These are phyloP conservation scores for Spinus pinus DNA, from an alignment of 2,797 vertebrate species.

Conservation along the genomic window DNA sequence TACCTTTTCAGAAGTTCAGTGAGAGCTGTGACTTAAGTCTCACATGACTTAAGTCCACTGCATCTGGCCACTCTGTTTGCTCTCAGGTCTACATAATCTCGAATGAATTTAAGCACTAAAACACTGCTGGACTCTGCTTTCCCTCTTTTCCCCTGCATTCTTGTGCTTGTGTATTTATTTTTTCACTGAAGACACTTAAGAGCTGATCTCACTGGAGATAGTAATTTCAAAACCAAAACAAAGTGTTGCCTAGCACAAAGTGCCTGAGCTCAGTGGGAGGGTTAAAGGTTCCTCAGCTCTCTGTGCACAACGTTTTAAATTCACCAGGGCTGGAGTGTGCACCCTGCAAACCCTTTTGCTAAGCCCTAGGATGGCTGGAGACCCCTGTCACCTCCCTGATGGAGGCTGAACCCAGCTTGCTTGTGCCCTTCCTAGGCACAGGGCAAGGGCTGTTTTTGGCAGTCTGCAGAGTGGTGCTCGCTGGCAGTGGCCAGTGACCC, in stretches of 20 bases:
- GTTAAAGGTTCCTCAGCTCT: neutral
- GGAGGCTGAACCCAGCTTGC: neutral
- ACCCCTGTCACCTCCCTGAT: neutral
- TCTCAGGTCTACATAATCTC: neutral
- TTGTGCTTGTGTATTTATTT: neutral
- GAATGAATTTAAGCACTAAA: neutral
- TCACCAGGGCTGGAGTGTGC: neutral
- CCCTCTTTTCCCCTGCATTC: neutral
- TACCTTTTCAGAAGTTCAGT: conserved; percentile 21
- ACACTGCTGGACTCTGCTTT: neutral
- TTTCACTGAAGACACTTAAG: conserved; percentile 5
- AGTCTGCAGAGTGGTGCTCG: neutral
- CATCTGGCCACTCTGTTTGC: neutral
- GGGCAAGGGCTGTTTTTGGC: neutral
- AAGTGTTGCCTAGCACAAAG: neutral
- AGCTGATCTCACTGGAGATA: neutral
- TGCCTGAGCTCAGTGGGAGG: neutral
- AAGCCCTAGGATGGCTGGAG: neutral
- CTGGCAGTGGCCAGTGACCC: neutral
- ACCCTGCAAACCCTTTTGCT: neutral
- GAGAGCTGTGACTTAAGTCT: neutral
- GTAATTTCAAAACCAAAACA: conserved; percentile 13
- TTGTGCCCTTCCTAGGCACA: neutral
- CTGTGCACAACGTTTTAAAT: neutral
- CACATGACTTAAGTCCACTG: neutral